A percentile compares a stretch with the other conserved stretches of the same genome.
phyloP scores from a whole-genome alignment of 2,888 invertebrate genomes.

The Euplexia lucipara region DNA sequence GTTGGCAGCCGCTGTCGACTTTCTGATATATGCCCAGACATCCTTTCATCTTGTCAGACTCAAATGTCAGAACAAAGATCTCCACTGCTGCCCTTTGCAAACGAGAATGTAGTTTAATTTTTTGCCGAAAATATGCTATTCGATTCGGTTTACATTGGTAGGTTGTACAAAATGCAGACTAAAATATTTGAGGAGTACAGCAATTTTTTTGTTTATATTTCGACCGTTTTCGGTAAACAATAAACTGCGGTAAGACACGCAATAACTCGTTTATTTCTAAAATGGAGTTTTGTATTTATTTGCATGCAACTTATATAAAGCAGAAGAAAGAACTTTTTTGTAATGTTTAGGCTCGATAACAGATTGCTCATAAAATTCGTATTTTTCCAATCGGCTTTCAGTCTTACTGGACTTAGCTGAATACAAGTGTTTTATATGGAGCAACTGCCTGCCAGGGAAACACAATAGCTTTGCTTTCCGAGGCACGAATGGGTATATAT shows the following conservation, averaged over 20 bases:
- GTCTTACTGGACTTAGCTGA: too few species aligned
- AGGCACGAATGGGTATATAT: too few species aligned
- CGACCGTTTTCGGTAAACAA: neutral
- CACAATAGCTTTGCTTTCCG: too few species aligned
- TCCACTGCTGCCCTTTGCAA: neutral
- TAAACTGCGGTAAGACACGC: neutral
- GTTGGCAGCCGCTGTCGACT: neutral
- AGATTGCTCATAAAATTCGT: too few species aligned
- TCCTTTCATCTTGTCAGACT: neutral
- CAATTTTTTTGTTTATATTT: slow-evolving; percentile 14
- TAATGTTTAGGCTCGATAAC: neutral
- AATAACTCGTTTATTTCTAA: slow-evolving; percentile 20
- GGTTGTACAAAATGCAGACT: slow-evolving; percentile 1
- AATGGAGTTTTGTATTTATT: neutral
- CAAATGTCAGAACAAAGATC: neutral
- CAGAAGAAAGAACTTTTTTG: neutral
- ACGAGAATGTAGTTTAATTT: neutral
- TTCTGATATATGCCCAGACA: neutral
- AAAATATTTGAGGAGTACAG: slow-evolving; percentile 22
- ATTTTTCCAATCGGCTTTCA: too few species aligned
- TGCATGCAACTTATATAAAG: neutral
- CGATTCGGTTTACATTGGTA: neutral
- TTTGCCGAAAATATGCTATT: neutral
- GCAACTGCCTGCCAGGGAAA: too few species aligned
- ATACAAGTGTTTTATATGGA: too few species aligned